Evolutionary conservation across 2,113 vertebrate species (phyloP).

Genomic region (Leucoraja erinaceus): DNA sequence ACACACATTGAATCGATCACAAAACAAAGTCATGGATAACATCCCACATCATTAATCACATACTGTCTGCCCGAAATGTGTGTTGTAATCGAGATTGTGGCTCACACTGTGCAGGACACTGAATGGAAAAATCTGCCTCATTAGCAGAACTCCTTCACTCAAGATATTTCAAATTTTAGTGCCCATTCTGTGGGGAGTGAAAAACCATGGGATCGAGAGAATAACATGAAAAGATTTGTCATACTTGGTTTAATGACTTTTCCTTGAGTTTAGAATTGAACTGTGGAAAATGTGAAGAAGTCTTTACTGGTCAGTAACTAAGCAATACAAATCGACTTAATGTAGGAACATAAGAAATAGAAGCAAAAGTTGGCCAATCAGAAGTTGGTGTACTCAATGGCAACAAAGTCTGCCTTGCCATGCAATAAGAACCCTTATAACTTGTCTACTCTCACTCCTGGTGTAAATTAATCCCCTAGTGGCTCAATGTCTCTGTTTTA

Average conservation of each 20-base stretch:
- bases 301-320: background rate
- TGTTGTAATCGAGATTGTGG: background rate
- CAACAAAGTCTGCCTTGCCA: too few species aligned
- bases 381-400: too few species aligned
- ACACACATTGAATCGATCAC: slow-evolving; percentile 4
- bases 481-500: too few species aligned
- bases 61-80: background rate
- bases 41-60: slow-evolving; percentile 25
- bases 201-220: background rate
- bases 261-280: background rate
- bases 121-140: slow-evolving; percentile 2
- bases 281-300: background rate
- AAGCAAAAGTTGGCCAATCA: too few species aligned
- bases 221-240: background rate
- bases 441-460: too few species aligned
- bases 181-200: background rate
- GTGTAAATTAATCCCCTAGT: too few species aligned
- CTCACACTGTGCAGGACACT: background rate
- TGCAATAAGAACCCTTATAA: too few species aligned
- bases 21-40: background rate
- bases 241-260: background rate
- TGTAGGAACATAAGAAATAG: too few species aligned
- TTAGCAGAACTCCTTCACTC: slow-evolving; percentile 12
- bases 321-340: background rate
- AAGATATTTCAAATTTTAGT: slow-evolving; percentile 16